A percentile compares a stretch with the other conserved stretches of the same genome.
Evolutionary conservation across 2,888 invertebrate genomes (phyloP).

Genomic region (Petrophora chlorosata): DNA sequence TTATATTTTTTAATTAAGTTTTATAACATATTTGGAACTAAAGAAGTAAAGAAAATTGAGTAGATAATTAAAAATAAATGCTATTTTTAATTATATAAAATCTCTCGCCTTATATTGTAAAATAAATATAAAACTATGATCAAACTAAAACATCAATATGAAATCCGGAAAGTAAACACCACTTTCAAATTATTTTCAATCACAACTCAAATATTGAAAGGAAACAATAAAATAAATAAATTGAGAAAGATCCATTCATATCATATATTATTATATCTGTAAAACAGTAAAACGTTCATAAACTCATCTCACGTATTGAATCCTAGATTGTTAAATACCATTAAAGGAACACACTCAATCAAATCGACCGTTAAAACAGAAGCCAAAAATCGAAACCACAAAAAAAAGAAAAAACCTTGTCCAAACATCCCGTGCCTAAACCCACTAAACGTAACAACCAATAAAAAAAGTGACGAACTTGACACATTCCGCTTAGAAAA

Average conservation of each 20-base stretch:
- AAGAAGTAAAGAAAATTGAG: too few relatives aligned
- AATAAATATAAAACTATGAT: too few relatives aligned
- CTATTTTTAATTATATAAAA: too few relatives aligned
- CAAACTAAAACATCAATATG: too few relatives aligned
- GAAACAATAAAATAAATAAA: conserved; percentile 4
- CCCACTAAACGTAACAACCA: conserved; percentile 58
- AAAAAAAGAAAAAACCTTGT: conserved; percentile 34
- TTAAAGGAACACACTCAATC: conserved; percentile 45
- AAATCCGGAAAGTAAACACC: too few relatives aligned
- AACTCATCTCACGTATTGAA: conserved; percentile 13
- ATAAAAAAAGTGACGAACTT: conserved; percentile 65
- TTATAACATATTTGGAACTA: too few relatives aligned
- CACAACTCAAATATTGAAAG: background rate
- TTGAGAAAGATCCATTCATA: conserved; percentile 18
- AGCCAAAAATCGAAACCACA: conserved; percentile 61
- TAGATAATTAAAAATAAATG: too few relatives aligned
- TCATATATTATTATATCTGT: too few relatives aligned
- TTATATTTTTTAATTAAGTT: too few relatives aligned
- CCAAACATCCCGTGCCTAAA: conserved; percentile 73
- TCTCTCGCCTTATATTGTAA: too few relatives aligned
- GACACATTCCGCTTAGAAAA: conserved; percentile 59
- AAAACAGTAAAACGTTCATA: conserved; percentile 17
- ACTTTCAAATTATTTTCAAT: too few relatives aligned
- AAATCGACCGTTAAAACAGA: conserved; percentile 71
- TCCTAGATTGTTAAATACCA: conserved; percentile 35